Evolutionary conservation across 2,113 vertebrate genomes (phyloP), one percentile per base, ranked within the genome.

Genomic region (Echinops telfairi): DNA sequence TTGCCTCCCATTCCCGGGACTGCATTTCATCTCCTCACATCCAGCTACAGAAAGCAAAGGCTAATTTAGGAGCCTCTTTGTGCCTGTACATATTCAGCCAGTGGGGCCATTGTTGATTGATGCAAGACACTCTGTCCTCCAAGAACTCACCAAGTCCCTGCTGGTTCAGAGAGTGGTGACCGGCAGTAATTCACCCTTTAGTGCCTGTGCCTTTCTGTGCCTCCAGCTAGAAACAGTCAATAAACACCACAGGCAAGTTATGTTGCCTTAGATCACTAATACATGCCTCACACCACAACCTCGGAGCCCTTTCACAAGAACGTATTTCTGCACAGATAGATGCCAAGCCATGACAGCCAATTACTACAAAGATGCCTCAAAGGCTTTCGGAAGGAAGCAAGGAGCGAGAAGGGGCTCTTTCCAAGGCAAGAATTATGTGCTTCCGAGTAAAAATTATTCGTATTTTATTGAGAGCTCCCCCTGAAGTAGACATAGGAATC

Each of bases 181-280:
- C 94, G 88, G 88, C 57, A 91, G 96, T 94, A 96, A 96, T 87
- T 96, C 95, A 95, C 88, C 90, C 83, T 87, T 95, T 93, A 93
- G 96, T 90, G 89, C 76, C 86, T 93, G 78, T 93, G 92, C 82
- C 66, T 92, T 94, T 87, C 90, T 94, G 62, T 43, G 93, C 96
- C 95, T 96, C 93, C 80, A 96, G 95, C 93, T 94, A 96, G 86
- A 97, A 95, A 95, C 58, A 62, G 96, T 97, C 96, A 96, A 96
- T 96, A 97, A 96, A 91, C 89, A 97, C 95, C 93, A 97, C 95
- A 96, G 95, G 96, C 96, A 96, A 95, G 86, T 94, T 84, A 84
- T 91, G 96, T 95, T 96, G 92, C 88, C 80, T 97, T 96, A 95
- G 95, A 97, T 97, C 96, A 95, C 92, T 90, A 94, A 95, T 94